Conservation (phyloP, 2,797 vertebrate species). For the Nothura maculosa region DNA sequence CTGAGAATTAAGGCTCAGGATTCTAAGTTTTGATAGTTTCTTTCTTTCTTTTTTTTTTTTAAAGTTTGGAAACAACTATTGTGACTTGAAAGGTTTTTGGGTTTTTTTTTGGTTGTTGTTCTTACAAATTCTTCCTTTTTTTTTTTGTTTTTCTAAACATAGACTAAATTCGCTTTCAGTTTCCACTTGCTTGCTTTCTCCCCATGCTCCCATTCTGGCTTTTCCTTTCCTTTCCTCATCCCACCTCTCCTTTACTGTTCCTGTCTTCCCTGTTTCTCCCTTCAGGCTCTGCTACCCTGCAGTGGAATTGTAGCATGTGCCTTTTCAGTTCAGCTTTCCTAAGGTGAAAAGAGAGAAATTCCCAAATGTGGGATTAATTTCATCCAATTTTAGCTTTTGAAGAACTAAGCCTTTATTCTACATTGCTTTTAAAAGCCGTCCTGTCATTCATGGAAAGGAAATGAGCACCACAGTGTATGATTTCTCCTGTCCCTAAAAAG, state of each 20-base stretch:
- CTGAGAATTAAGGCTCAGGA: not conserved
- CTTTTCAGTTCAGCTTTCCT: not conserved
- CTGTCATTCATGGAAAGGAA: not conserved
- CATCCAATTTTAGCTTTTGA: not conserved
- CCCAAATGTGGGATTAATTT: not conserved
- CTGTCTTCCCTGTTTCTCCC: not conserved
- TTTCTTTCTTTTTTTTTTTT: not conserved
- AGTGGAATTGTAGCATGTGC: not conserved
- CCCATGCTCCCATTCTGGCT: not conserved
- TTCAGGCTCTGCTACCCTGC: not conserved
- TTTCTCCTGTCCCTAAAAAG: not conserved
- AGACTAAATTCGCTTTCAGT: not conserved
- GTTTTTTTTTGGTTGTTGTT: not conserved
- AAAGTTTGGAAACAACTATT: not conserved
- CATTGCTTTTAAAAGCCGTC: not conserved
- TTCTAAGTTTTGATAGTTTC: not conserved
- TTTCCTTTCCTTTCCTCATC: not conserved
- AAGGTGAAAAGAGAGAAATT: not conserved
- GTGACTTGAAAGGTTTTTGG: not conserved
- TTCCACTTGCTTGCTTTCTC: not conserved
- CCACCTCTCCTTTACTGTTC: not conserved
- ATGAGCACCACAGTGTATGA: not conserved
- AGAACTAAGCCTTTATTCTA: not conserved
- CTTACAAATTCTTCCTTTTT: not conserved
- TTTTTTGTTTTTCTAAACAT: not conserved